phyloP scores from a whole-genome alignment of 2,113 vertebrate species.

The Callionymus lyra region DNA sequence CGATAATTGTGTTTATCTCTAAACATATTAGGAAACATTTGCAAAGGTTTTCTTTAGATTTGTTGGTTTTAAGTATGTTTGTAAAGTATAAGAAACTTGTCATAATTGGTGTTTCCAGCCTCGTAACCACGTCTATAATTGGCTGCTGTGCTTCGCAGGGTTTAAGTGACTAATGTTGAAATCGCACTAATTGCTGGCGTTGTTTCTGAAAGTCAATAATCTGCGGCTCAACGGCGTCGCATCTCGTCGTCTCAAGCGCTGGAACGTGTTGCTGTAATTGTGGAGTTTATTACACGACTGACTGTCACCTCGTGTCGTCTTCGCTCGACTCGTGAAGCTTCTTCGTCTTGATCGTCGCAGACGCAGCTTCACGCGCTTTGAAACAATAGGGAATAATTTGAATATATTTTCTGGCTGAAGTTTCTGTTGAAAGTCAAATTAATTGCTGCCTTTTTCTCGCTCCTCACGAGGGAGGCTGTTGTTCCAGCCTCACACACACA shows the following conservation, averaged over 20 bases:
- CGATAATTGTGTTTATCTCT: too few species aligned
- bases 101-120: too few species aligned
- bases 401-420: constrained; percentile 74
- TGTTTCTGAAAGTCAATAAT: constrained; percentile 61
- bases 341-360: constrained; percentile 53
- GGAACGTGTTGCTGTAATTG: constrained; percentile 71
- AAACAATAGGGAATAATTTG: constrained; percentile 78
- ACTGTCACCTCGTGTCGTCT: too few species aligned
- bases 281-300: constrained; percentile 72
- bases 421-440: constrained; percentile 75
- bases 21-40: too few species aligned
- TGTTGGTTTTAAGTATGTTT: too few species aligned
- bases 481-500: too few species aligned
- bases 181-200: constrained; percentile 50
- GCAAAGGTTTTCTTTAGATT: too few species aligned
- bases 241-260: constrained; percentile 58
- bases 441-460: constrained; percentile 69
- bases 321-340: too few species aligned
- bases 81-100: too few species aligned
- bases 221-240: constrained; percentile 53
- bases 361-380: constrained; percentile 61
- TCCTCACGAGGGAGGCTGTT: constrained; percentile 32
- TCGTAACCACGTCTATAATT: constrained; percentile 30
- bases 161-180: constrained; percentile 30
- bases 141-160: constrained; percentile 26